Evolutionary conservation across 2,888 invertebrate species (phyloP), one percentile per base, ranked within the genome.

Genomic region (Drosophila cracens): DNA sequence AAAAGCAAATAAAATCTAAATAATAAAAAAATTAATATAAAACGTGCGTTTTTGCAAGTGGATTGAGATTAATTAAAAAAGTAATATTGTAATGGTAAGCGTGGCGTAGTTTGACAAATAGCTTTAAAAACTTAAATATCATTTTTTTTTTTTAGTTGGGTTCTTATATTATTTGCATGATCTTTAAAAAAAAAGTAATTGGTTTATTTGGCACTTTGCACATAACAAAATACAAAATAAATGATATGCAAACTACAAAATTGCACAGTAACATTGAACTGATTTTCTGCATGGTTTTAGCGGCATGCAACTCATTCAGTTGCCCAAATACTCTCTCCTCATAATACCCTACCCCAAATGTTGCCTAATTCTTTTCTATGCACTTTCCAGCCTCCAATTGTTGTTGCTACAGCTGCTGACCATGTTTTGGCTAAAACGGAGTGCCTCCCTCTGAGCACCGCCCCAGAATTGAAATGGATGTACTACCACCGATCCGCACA

Each of bases 361-460:
- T 66, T 61, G 60, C 48, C 61, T 68, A 82, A 78, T 68, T 40
- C 43, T 64, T 11, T 71, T 74, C 60, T 71, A 61, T 81, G 83
- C 89, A 84, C 85, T 91, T 91, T 92, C 49, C 90, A 93, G 93
- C 83, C 64, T 88, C 68, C 83, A 80, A 74, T 66, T 90, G 66
- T 79, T 87, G 73, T 87, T 92, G 59, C 90, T 92, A 83, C 79
- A 91, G 84, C 81, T 91, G 73, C 67, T 91, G 72, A 76, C 85
- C 49, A 69, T 91, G 62, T 63, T 90, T 49, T 92, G 92, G 91
- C 84, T 92, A 69, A 82, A 84, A 65, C 74, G 77, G 21, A 84
- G 84, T 48, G 36, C 56, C 59, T 46, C 65, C 65, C 77, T 76
- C 61, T 81, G 74, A 78, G 48, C 48, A 33, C 21, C n/a, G 21